Percentiles rank a stretch among this genome's conserved stretches.
Conservation (phyloP, 2,113 vertebrate genomes). For the Camelus bactrianus region DNA sequence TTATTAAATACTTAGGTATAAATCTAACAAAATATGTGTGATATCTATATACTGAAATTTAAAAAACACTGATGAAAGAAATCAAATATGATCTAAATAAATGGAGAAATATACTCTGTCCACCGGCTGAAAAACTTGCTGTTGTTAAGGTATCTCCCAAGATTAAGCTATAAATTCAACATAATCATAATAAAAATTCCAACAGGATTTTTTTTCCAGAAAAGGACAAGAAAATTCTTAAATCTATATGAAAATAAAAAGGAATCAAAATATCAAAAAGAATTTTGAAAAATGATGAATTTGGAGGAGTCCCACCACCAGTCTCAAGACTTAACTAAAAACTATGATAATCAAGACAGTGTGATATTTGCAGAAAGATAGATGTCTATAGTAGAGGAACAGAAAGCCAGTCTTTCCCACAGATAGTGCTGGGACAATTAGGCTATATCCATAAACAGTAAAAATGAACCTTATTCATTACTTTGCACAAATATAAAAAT, state of each 20-base stretch:
- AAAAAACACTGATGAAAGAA: background rate
- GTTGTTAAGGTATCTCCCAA: background rate
- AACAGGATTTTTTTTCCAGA: background rate
- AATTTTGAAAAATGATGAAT: background rate
- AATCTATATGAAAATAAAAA: background rate
- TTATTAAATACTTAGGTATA: background rate
- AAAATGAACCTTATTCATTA: background rate
- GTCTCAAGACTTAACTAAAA: background rate
- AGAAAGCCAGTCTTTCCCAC: background rate
- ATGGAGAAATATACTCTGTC: background rate
- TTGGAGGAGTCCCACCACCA: background rate
- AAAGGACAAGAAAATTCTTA: background rate
- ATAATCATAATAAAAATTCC: background rate
- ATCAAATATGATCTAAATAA: background rate
- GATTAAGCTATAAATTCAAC: background rate
- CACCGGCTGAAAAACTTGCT: background rate
- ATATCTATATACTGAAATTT: background rate
- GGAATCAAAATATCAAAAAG: background rate
- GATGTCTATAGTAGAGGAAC: background rate
- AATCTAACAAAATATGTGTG: background rate
- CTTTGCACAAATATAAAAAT: background rate
- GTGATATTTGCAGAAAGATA: background rate
- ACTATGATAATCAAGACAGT: background rate
- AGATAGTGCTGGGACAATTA: background rate
- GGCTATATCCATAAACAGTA: background rate